These are phyloP conservation scores for Colistium nudipinnis DNA, from an alignment of 2,113 vertebrate genomes.

Conservation along the genomic window DNA sequence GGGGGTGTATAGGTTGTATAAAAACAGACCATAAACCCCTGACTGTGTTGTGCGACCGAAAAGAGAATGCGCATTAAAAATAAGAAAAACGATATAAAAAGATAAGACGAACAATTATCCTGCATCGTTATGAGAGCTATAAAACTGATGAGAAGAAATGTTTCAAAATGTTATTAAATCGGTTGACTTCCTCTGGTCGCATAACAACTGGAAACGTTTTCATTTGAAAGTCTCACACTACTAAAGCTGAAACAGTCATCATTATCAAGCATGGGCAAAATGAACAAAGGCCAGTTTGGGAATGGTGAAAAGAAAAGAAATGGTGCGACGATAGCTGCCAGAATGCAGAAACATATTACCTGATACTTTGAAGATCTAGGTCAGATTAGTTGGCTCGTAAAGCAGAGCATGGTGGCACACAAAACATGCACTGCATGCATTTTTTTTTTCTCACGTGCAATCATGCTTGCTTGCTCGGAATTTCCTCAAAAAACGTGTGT, in stretches of 20 bases:
- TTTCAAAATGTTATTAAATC: too few relatives aligned
- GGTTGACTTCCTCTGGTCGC: too few relatives aligned
- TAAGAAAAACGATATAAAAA: background rate
- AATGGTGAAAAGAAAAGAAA: too few relatives aligned
- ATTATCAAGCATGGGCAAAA: too few relatives aligned
- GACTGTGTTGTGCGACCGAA: background rate
- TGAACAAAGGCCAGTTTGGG: too few relatives aligned
- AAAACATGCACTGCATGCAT: slow-evolving; percentile 8
- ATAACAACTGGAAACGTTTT: background rate
- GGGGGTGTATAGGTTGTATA: background rate
- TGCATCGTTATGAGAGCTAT: background rate
- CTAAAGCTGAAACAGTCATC: too few relatives aligned
- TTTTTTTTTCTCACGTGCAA: slow-evolving; percentile 18
- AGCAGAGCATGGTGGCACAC: background rate
- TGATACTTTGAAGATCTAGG: slow-evolving; percentile 15
- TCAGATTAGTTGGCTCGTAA: slow-evolving; percentile 28
- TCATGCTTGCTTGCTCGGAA: slow-evolving; percentile 10
- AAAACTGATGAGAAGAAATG: background rate
- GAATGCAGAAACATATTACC: background rate
- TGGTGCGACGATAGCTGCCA: background rate
- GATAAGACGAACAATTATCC: background rate
- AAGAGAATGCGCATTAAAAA: background rate
- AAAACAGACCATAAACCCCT: background rate
- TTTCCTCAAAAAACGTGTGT: background rate
- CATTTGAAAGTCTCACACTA: background rate